Base-by-base conservation (phyloP, 2,113 vertebrate species). In the Pelmatolapia mariae region DNA sequence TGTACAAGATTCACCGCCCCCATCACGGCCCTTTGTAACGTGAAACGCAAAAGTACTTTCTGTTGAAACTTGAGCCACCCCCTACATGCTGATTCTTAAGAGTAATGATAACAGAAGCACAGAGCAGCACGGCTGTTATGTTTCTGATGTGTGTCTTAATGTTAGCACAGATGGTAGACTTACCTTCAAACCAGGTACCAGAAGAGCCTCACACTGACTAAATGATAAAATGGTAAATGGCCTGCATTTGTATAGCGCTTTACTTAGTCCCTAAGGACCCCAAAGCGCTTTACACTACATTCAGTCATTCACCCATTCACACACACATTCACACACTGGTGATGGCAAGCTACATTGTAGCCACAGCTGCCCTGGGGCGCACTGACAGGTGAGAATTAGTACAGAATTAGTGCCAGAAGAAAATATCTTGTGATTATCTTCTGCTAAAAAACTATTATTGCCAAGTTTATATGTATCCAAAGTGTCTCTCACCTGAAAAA, bases 131-230 rank as follows among this genome's bases (percentile, higher is more conserved):
- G 2, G n/a, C 36, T 40, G 63, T 4, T 40, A 24, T 71, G 63
- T 0, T 71, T 71, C n/a, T 71, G 36, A 40, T 71, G 7, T 2
- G 2, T 40, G 0, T 71, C 12, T 43, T 0, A 10, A 4, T 43
- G 38, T 68, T 68, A 68, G 61, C 36, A 43, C n/a, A 71, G 66
- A 24, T 71, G 36, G n/a, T 43, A 71, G 13, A 18, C 38, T 16
- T 45, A 45, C 66, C 13, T 71, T 71, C n/a, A 0, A 45, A 24
- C 38, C 8, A 71, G 36, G n/a, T 24, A 68, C n/a, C 63, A 13
- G 63, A 15, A 40, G 4, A 43, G 3, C 1, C 66, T 71, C n/a
- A 40, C 10, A 15, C 0, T 6, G 36, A 43, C 66, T 24, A 24
- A 24, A 24, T 24, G 24, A 24, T 24, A 24, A 24, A 24, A 24